Evolutionary conservation across 92 coral and sea anemone genomes (phyloP), one percentile per base, ranked within the genome.

Genomic region (Palythoa heliodiscus): DNA sequence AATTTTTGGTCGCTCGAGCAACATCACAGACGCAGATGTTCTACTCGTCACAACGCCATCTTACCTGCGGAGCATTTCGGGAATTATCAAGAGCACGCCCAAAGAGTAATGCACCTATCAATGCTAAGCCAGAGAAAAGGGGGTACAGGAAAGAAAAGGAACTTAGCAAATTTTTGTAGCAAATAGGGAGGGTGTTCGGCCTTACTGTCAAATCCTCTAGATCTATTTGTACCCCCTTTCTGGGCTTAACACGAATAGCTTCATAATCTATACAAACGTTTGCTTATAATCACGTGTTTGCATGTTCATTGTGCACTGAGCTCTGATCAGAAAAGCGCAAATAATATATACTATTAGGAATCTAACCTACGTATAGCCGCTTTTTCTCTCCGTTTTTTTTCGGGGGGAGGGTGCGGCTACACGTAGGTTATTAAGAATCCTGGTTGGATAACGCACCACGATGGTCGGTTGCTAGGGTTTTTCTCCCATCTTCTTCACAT

Each of bases 21-120:
- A 96, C 83, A 90, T 96, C 74, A 94, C 93, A 64, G 89, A 94
- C 57, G 82, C 99, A 25, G 99, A 96, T 86, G 96, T 96, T 75
- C 92, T 96, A 72, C 70, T 96, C 82, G 93, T 98, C 86, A 96
- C 99, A 0, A 92, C 99, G 1, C 90, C 98, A 67, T 77, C 87
- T 22, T 96, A 96, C 67, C 89, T 96, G 19, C 92, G 89, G 13
- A 78, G 90, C 58, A 86, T 96, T 90, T 48, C 98, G 55, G 89
- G 79, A 58, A 73, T 96, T 68, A 86, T 96, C 64, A 89, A 82
- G 17, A 79, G 83, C 20, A 94, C 98, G n/a, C 84, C 92, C 13
- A 96, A 94, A 91, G 95, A 92, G 99, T 96, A 83, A 94, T 64
- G 60, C 3, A 50, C 25, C 24, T 69, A 11, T 69, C 48, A 11